Conservation (phyloP, 2,888 invertebrate genomes). For the Helicoverpa assulta region DNA sequence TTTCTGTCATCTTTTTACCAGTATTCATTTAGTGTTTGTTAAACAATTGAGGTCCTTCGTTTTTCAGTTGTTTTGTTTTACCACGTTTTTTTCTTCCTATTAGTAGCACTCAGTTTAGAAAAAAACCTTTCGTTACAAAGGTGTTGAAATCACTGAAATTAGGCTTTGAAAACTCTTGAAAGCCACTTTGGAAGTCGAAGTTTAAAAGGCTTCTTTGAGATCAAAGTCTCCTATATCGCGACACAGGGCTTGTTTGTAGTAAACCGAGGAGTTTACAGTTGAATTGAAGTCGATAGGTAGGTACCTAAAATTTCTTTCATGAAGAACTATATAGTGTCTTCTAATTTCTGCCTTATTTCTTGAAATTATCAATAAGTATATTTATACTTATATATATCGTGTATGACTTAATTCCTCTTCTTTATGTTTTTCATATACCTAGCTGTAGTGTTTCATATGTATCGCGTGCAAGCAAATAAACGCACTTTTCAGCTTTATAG, state of each 20-base stretch:
- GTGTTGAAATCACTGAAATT: constrained; percentile 8
- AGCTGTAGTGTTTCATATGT: too few species aligned
- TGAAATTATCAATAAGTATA: too few species aligned
- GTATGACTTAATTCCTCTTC: too few species aligned
- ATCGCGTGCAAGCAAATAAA: too few species aligned
- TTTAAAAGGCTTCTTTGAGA: constrained; percentile 41
- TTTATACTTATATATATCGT: too few species aligned
- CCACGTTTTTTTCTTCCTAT: background rate
- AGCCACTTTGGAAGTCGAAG: constrained; percentile 14
- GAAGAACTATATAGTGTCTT: background rate
- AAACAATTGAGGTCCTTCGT: background rate
- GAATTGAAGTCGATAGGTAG: constrained; percentile 8
- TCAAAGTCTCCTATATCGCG: constrained; percentile 19
- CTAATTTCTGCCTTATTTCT: background rate
- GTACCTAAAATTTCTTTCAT: constrained; percentile 3
- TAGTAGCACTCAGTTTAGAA: background rate
- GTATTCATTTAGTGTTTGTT: background rate
- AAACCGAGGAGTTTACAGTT: constrained; percentile 18
- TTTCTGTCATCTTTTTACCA: constrained; percentile 11
- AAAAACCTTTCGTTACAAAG: background rate
- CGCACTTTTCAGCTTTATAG: too few species aligned
- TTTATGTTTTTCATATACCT: too few species aligned
- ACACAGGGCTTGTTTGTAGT: constrained; percentile 18
- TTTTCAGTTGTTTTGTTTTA: background rate
- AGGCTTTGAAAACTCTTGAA: constrained; percentile 6